Evolutionary conservation across 2,113 vertebrate genomes (phyloP).

Genomic region (Etia nguti): DNA sequence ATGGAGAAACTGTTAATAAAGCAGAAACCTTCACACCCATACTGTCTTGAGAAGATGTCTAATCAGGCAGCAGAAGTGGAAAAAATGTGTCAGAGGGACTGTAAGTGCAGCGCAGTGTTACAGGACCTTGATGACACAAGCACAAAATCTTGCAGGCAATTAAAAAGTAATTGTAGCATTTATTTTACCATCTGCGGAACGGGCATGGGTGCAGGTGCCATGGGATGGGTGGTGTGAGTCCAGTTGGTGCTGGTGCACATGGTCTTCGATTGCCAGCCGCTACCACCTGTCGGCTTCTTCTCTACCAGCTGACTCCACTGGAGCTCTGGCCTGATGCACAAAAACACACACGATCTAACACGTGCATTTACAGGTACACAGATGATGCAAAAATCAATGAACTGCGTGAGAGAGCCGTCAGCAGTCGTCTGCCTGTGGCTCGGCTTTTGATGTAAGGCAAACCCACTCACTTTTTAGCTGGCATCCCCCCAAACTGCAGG

Average conservation of each 20-base stretch:
- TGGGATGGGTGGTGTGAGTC: constrained; percentile 74
- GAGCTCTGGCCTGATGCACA: constrained; percentile 75
- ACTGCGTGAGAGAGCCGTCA: neutral
- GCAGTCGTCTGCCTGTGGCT: neutral
- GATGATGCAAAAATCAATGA: neutral
- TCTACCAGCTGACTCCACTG: constrained; percentile 85
- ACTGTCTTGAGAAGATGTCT: neutral
- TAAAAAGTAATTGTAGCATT: neutral
- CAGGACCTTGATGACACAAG: neutral
- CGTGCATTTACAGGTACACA: neutral
- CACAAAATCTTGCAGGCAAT: neutral
- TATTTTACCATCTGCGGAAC: constrained; percentile 82
- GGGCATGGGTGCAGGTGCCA: constrained; percentile 76
- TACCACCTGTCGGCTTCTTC: constrained; percentile 80
- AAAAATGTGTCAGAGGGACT: neutral
- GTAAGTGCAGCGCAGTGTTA: neutral
- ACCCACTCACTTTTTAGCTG: constrained; percentile 83
- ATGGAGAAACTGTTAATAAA: neutral
- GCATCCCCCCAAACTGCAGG: constrained; percentile 83
- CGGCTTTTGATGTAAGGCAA: neutral
- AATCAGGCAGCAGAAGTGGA: neutral
- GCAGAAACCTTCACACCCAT: neutral
- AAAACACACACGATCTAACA: neutral
- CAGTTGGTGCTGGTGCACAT: constrained; percentile 81
- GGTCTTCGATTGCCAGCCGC: constrained; percentile 88